Base-by-base conservation (phyloP, 2,113 vertebrate genomes). In the Vidua macroura region DNA sequence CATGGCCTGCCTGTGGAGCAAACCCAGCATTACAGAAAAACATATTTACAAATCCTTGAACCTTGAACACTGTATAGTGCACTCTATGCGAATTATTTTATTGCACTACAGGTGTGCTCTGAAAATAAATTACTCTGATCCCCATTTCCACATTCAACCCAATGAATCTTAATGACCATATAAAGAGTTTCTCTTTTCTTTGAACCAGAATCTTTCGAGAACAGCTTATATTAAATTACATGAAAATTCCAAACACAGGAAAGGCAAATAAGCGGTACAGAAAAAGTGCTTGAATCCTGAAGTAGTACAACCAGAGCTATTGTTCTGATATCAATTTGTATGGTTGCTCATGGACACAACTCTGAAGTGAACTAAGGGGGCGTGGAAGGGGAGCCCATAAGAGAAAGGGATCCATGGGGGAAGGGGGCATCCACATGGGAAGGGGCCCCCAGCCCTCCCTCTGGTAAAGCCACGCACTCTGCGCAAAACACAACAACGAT, bases 41-140 rank as follows among this genome's bases (percentile, higher is more conserved):
- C 64, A 51, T 78, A 88, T 95, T 96, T 95, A 82, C 92, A 75
- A 49, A 86, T 88, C 95, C 95, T 94, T 97, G 96, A 96, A 93
- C 93, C 49, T 96, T 96, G 93, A 93, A 90, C 93, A 68, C 53
- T 73, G 15, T 49, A 90, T 44, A 86, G 52, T 80, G 56, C n/a
- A 43, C 83, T n/a, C 37, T 92, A 84, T 86, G 69, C 28, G 69
- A 94, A 97, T 94, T 86, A 88, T 93, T 96, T 96, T 93, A 95
- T 94, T 94, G 73, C 83, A 79, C 56, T 96, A 96, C 90, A 93
- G 85, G 84, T 95, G 93, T 88, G 60, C 73, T 90, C 69, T 86
- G 93, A 90, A 88, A 92, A 92, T 55, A 88, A 95, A 90, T 94
- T 74, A 83, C 76, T 53, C 76, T 43, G 60, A 78, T 88, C 64